These are phyloP conservation scores for Megaustenia siamemsis DNA, from an alignment of 2,888 invertebrate genomes.

Conservation along the genomic window DNA sequence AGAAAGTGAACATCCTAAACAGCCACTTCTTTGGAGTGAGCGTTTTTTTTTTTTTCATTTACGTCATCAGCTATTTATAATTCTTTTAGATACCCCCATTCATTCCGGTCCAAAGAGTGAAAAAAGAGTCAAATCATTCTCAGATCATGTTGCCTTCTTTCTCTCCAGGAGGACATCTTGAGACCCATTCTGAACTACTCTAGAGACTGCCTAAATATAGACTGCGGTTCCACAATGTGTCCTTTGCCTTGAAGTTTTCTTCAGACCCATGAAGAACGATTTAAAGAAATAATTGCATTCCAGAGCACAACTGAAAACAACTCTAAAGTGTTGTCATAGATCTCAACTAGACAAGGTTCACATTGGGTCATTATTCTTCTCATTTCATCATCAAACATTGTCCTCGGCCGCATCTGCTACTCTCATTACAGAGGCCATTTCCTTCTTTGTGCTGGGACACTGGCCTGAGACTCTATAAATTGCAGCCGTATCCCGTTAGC, in stretches of 20 bases:
- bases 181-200: slow-evolving; percentile 9
- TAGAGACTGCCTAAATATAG: background rate
- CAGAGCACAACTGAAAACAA: slow-evolving; percentile 4
- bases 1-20: background rate
- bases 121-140: background rate
- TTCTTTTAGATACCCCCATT: no score
- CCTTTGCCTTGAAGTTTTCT: background rate
- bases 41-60: no score
- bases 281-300: slow-evolving; percentile 8
- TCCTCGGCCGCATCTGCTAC: background rate
- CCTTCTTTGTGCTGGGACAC: background rate
- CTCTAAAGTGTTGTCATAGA: background rate
- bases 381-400: slow-evolving; percentile 6
- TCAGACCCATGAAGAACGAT: background rate
- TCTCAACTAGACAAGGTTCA: background rate
- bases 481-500: slow-evolving; percentile 7
- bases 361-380: slow-evolving; percentile 4
- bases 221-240: background rate
- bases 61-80: no score
- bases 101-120: background rate
- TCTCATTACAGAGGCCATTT: slow-evolving; percentile 9
- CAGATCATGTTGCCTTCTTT: background rate
- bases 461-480: background rate
- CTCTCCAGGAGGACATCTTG: background rate
- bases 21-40: background rate